Percentiles rank a stretch among this genome's conserved stretches.
phyloP scores from a whole-genome alignment of 2,113 vertebrate species.

The Prionailurus viverrinus region DNA sequence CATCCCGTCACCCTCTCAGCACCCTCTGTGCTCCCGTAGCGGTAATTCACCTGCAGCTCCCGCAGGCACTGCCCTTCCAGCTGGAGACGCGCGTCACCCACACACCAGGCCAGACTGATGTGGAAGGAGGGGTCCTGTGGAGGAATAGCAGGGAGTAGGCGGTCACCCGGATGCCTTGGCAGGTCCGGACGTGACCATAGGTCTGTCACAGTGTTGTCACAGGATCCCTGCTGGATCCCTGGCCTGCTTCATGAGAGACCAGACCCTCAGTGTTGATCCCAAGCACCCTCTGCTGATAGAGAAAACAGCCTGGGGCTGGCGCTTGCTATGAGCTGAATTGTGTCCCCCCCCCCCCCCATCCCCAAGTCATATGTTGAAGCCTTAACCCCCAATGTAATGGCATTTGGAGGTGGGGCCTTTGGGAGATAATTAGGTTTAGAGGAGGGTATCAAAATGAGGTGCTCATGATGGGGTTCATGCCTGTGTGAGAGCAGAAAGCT shows the following conservation, averaged over 20 bases:
- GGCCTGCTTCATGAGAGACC: background rate
- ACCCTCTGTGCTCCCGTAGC: fast-evolving
- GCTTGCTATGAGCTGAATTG: background rate
- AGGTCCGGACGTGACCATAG: background rate
- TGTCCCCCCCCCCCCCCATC: no score
- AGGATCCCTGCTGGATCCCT: background rate
- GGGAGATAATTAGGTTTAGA: background rate
- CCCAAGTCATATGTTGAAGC: background rate
- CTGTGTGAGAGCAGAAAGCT: background rate
- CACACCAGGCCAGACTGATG: conserved; percentile 96
- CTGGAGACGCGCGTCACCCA: conserved; percentile 88
- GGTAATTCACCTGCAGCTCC: conserved; percentile 92
- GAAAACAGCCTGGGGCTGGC: background rate
- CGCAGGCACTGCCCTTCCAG: conserved; percentile 87
- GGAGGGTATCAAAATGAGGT: background rate
- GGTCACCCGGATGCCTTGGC: background rate
- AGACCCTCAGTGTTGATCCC: background rate
- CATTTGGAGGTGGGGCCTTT: background rate
- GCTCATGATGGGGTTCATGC: background rate
- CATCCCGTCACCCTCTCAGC: background rate
- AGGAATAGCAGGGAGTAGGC: background rate
- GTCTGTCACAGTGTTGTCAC: background rate
- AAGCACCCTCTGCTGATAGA: background rate
- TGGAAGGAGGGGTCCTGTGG: conserved; percentile 96
- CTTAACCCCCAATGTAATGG: background rate